Conservation (phyloP, 1,140 invertebrate genomes). For the Uloborus diversus region DNA sequence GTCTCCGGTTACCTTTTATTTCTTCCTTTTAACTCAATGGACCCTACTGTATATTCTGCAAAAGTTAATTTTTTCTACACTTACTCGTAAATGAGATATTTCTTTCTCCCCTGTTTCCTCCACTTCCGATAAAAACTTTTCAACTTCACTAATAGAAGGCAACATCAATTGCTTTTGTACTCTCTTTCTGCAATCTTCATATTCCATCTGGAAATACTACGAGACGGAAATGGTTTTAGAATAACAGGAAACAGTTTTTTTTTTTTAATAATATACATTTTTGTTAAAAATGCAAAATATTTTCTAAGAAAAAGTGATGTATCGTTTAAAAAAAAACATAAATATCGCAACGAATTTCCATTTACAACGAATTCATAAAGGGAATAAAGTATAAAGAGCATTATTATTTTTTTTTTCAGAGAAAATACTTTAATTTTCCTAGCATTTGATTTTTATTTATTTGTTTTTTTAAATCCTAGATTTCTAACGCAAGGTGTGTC, state of each 20-base stretch:
- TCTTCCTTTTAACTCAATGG: no score
- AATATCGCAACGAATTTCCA: no score
- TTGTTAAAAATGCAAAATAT: neutral
- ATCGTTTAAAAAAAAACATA: neutral
- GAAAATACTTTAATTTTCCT: neutral
- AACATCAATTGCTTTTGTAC: conserved; percentile 7
- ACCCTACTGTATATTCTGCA: no score
- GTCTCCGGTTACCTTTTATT: no score
- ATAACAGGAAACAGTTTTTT: neutral
- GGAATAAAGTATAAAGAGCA: neutral
- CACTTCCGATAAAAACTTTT: conserved; percentile 8
- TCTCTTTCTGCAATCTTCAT: neutral
- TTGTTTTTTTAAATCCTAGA: neutral
- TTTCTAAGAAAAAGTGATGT: neutral
- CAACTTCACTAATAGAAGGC: neutral
- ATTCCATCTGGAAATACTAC: conserved; percentile 27
- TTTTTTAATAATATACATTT: neutral
- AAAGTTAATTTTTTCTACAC: no score
- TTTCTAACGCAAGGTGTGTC: neutral
- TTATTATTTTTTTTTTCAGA: neutral
- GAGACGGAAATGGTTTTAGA: neutral
- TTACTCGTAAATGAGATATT: conserved; percentile 8
- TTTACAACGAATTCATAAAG: neutral
- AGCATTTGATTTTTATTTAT: neutral
- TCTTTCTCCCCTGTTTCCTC: conserved; percentile 23